A percentile compares a stretch with the other conserved stretches of the same genome.
phyloP scores from a whole-genome alignment of 1,140 invertebrate genomes.

The Cotesia typhae region DNA sequence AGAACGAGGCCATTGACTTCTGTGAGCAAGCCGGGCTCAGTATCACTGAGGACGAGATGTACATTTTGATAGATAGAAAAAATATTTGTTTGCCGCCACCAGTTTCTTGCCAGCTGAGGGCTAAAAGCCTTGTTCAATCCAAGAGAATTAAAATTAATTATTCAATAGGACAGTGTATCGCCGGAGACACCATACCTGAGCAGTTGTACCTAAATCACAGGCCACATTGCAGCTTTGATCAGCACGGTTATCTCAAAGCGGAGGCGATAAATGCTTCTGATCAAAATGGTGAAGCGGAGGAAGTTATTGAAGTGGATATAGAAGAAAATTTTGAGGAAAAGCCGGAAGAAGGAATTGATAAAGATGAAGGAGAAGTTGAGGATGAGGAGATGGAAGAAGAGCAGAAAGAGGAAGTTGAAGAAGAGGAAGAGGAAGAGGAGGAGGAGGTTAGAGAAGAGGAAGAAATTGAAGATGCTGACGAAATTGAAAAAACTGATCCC shows the following conservation, averaged over 20 bases:
- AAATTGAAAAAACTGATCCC: too few species aligned
- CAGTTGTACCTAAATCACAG: slow-evolving; percentile 65
- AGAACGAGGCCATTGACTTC: slow-evolving; percentile 71
- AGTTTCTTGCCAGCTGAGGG: slow-evolving; percentile 66
- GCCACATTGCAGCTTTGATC: slow-evolving; percentile 75
- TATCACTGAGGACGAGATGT: slow-evolving; percentile 64
- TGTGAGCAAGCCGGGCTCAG: slow-evolving; percentile 71
- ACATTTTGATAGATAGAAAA: slow-evolving; percentile 70
- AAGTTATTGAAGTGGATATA: slow-evolving; percentile 15
- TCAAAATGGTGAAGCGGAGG: slow-evolving; percentile 51
- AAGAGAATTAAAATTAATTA: slow-evolving; percentile 64
- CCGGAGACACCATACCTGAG: slow-evolving; percentile 68
- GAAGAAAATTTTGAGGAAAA: slow-evolving; percentile 29
- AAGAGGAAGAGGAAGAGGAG: background rate
- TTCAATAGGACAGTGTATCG: slow-evolving; percentile 73
- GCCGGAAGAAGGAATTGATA: slow-evolving; percentile 48
- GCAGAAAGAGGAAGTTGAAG: background rate
- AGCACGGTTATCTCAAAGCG: slow-evolving; percentile 68
- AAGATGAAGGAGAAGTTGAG: slow-evolving; percentile 34
- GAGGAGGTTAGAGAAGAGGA: background rate
- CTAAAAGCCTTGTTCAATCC: slow-evolving; percentile 73
- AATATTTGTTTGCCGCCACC: slow-evolving; percentile 66
- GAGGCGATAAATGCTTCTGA: slow-evolving; percentile 68
- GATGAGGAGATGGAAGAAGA: slow-evolving; percentile 1
- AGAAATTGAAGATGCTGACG: background rate